These are phyloP conservation scores for Acanthisitta chloris DNA, from an alignment of 2,113 vertebrate species.

Conservation along the genomic window DNA sequence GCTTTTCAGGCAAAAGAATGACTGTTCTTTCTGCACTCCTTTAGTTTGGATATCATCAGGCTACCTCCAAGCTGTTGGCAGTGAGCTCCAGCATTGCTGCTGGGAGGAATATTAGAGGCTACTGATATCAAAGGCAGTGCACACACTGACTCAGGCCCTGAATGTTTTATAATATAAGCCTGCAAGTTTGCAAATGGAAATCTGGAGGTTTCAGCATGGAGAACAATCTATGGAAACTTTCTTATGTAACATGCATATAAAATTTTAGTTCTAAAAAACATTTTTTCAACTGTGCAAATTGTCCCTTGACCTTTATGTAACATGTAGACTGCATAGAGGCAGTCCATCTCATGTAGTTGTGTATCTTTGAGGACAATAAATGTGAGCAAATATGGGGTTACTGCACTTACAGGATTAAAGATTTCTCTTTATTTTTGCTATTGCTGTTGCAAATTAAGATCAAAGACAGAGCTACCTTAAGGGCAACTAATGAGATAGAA, in stretches of 20 bases:
- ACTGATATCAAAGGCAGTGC: background rate
- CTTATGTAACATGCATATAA: rapidly evolving
- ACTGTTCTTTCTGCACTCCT: background rate
- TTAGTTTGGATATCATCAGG: background rate
- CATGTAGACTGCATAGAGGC: background rate
- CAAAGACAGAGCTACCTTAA: background rate
- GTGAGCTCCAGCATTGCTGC: background rate
- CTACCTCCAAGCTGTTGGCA: background rate
- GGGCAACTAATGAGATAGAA: background rate
- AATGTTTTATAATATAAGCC: background rate
- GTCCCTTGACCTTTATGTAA: background rate
- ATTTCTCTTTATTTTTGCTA: background rate
- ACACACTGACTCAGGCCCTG: background rate
- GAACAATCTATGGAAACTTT: background rate
- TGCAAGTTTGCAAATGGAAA: background rate
- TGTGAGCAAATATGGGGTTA: background rate
- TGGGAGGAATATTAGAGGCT: constrained; percentile 7
- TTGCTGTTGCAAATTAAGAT: background rate
- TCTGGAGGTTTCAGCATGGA: background rate
- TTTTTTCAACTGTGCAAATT: background rate
- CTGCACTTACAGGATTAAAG: background rate
- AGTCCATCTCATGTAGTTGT: background rate
- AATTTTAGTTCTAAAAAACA: background rate
- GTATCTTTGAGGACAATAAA: background rate
- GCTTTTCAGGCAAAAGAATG: constrained; percentile 9